Percentiles rank a stretch among this genome's conserved stretches.
phyloP scores from a whole-genome alignment of 2,113 vertebrate species.

The Neodontobutis hainanensis region DNA sequence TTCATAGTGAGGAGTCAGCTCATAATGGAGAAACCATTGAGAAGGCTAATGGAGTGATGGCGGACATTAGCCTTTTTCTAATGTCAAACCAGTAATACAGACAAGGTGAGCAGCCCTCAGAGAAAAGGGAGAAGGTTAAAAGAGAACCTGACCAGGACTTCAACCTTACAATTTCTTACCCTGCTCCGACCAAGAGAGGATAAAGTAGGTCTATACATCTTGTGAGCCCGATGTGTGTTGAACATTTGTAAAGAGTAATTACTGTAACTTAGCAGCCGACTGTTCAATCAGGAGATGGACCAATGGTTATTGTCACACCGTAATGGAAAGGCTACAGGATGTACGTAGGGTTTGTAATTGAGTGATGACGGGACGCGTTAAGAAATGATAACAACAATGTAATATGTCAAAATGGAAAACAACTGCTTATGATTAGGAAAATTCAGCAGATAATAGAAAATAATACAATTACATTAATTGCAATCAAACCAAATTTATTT shows the following conservation, averaged over 20 bases:
- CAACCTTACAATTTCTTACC: conserved; percentile 1
- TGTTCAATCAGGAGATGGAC: not conserved
- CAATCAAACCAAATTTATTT: too few species aligned
- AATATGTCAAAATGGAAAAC: too few species aligned
- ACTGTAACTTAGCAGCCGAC: not conserved
- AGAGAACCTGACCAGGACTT: not conserved
- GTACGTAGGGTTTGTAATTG: too few species aligned
- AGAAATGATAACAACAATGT: too few species aligned
- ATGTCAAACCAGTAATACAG: conserved; percentile 41
- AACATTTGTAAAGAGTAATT: not conserved
- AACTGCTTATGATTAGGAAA: too few species aligned
- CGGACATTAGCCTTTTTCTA: conserved; percentile 59
- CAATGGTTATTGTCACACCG: too few species aligned
- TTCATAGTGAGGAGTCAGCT: conserved; percentile 3
- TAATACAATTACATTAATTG: too few species aligned
- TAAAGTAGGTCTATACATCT: not conserved
- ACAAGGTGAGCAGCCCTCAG: conserved; percentile 14
- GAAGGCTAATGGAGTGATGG: conserved; percentile 45
- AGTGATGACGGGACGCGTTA: too few species aligned
- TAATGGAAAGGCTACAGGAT: too few species aligned
- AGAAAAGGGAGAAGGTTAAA: conserved; percentile 43
- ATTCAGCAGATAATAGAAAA: too few species aligned
- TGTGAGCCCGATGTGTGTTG: not conserved
- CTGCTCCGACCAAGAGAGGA: not conserved
- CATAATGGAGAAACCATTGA: conserved; percentile 21